These are phyloP conservation scores for Xylota segnis DNA, from an alignment of 2,888 invertebrate genomes.

Conservation along the genomic window DNA sequence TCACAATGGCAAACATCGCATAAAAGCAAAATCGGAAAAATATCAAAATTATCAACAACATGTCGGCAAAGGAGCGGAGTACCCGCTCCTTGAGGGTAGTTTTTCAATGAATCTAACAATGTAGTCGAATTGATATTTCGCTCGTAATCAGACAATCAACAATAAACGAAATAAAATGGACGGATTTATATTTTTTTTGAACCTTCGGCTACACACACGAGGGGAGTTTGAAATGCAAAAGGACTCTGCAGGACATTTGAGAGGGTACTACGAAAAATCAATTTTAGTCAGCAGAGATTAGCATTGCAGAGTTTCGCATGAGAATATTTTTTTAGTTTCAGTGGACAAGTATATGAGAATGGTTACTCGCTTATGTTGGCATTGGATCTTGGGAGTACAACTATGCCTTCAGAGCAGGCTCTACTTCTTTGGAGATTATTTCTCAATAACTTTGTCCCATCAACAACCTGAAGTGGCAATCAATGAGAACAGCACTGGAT, in stretches of 20 bases:
- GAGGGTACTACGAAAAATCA: neutral
- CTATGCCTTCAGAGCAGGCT: no score
- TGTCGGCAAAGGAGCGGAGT: constrained; percentile 15
- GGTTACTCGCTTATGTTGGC: no score
- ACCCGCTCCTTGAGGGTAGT: neutral
- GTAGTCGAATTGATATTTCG: constrained; percentile 10
- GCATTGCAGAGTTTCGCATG: neutral
- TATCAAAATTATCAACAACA: constrained; percentile 27
- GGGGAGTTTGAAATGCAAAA: neutral
- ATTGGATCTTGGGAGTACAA: no score
- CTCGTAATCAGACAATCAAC: constrained; percentile 17
- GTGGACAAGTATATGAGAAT: no score
- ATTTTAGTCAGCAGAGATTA: neutral
- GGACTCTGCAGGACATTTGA: neutral
- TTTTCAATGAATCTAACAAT: constrained; percentile 26
- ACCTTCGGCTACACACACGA: neutral
- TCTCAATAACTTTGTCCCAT: no score
- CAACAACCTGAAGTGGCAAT: no score
- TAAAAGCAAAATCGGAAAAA: constrained; percentile 8
- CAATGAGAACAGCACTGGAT: no score
- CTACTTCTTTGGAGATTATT: no score
- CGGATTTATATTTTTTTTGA: neutral
- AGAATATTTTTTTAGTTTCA: no score
- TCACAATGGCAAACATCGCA: constrained; percentile 3
- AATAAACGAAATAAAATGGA: constrained; percentile 3